Evolutionary conservation across 1,140 invertebrate genomes (phyloP).

Genomic region (Anastrepha ludens): DNA sequence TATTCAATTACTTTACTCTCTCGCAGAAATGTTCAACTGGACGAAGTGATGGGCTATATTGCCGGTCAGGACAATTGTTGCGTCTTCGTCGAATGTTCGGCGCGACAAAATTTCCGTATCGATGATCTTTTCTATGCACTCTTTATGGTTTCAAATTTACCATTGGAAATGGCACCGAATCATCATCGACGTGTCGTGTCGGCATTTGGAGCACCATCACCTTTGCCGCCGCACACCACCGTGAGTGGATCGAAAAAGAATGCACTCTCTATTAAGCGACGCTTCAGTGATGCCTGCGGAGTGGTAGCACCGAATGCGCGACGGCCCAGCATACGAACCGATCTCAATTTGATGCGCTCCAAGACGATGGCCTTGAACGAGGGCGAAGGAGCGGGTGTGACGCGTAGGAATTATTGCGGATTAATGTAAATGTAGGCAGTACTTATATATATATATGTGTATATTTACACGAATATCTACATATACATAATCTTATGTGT

Average conservation of each 20-base stretch:
- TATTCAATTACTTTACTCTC: no score
- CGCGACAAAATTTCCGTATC: constrained; percentile 85
- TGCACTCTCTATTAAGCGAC: constrained; percentile 84
- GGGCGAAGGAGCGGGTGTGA: constrained; percentile 75
- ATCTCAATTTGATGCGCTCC: constrained; percentile 88
- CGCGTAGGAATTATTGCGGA: constrained; percentile 68
- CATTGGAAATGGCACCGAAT: constrained; percentile 91
- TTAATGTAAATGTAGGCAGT: constrained; percentile 62
- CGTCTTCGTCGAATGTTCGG: constrained; percentile 87
- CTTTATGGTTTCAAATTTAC: constrained; percentile 86
- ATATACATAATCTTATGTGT: background rate
- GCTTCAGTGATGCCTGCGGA: constrained; percentile 88
- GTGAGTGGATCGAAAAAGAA: constrained; percentile 82
- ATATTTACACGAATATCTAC: background rate
- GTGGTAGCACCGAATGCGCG: constrained; percentile 89
- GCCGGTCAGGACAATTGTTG: constrained; percentile 82
- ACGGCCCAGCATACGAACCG: constrained; percentile 88
- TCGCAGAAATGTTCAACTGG: constrained; percentile 81
- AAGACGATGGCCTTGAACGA: constrained; percentile 84
- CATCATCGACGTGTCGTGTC: constrained; percentile 85
- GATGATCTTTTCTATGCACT: constrained; percentile 88
- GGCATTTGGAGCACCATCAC: constrained; percentile 82
- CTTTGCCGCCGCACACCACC: constrained; percentile 80
- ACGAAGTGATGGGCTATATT: constrained; percentile 83
- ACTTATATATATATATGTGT: background rate